phyloP scores from a whole-genome alignment of 2,888 invertebrate species.

The Platycnemis pennipes region DNA sequence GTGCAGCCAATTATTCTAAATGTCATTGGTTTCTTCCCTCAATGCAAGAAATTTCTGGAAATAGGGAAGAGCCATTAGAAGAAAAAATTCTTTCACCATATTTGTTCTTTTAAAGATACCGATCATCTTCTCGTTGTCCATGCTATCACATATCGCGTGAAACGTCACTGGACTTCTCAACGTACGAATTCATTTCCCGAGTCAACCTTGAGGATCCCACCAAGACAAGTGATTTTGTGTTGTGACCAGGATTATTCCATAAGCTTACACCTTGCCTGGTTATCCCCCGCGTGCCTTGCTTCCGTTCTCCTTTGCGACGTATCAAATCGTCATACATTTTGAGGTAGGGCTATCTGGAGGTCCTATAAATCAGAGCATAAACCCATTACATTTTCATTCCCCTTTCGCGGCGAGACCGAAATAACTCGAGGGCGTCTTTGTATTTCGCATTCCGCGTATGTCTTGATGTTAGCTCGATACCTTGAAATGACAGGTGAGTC shows the following conservation, averaged over 20 bases:
- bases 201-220: not conserved
- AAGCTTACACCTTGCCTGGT: not conserved
- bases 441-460: slow-evolving; percentile 54
- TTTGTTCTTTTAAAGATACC: too few relatives aligned
- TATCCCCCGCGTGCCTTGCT: not conserved
- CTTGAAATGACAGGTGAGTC: slow-evolving; percentile 55
- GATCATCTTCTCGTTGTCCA: not conserved
- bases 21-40: too few relatives aligned
- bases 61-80: too few relatives aligned
- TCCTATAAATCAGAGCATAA: slow-evolving; percentile 21
- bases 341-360: not conserved
- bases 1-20: too few relatives aligned
- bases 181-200: not conserved
- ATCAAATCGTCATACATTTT: slow-evolving; percentile 35
- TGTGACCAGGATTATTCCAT: not conserved
- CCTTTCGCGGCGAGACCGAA: not conserved
- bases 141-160: not conserved
- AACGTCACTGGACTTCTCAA: not conserved
- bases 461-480: slow-evolving; percentile 33
- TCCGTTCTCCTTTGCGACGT: not conserved
- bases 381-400: slow-evolving; percentile 43
- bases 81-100: too few relatives aligned
- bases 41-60: too few relatives aligned
- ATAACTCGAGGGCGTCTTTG: slow-evolving; percentile 31
- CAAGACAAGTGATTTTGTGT: not conserved